Base-by-base conservation (phyloP, 2,797 vertebrate species). In the Ceryle rudis region DNA sequence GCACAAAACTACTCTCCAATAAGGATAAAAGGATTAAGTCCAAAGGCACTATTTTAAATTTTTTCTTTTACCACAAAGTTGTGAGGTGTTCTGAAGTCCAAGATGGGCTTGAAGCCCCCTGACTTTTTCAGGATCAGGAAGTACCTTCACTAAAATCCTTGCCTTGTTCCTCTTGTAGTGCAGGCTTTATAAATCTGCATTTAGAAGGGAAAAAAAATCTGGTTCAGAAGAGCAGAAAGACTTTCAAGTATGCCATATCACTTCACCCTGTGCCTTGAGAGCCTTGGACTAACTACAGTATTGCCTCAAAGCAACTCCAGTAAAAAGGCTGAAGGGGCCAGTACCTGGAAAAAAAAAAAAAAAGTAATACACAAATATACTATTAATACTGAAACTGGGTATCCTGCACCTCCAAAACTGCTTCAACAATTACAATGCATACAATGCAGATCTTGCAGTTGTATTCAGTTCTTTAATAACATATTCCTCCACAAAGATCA, bases 31-130 rank as follows among this genome's bases (percentile, higher is more conserved):
- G 83, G 84, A 90, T 33, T 90, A 86, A 94, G 66, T 93, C 96
- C 96, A 97, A 97, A 97, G 94, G 88, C 91, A 95, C 97, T 97
- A 93, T 95, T 96, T 97, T 92, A 97, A 96, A 90, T 90, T 90
- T 96, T 96, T 96, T 96, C 79, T 96, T 97, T 98, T 97, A 97
- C 96, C 94, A 97, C 96, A 96, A 97, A 96, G 94, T 75, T 97
- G 96, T 97, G 95, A 97, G 94, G 86, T 96, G 95, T 69, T 97
- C 96, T 97, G 93, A 98, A 93, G 97, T 97, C 97, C 96, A 96
- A 95, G 94, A 93, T 95, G 96, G 98, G 97, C 97, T 96, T 97
- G 97, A 98, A 98, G 97, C 97, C 97, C 97, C 95, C 97, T 95
- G 96, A 96, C 96, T 97, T 97, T 97, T 86, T 97, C 96, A 97